Evolutionary conservation across 2,113 vertebrate species (phyloP).

Genomic region (Centropristis striata): DNA sequence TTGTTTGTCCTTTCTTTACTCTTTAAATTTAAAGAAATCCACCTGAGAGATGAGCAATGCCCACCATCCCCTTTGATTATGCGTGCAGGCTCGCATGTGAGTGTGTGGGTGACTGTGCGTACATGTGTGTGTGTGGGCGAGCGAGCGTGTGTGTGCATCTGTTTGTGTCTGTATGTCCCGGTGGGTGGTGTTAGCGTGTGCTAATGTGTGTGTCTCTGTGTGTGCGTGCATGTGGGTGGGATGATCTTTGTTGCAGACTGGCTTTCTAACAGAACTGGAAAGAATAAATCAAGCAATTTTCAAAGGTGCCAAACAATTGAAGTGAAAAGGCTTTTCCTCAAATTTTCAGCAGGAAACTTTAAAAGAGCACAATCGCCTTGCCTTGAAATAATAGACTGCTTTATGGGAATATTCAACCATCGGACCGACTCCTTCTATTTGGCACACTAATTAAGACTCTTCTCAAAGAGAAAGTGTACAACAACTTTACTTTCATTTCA

Average conservation of each 20-base stretch:
- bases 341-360: constrained; percentile 31
- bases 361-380: constrained; percentile 6
- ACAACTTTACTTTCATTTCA: constrained; percentile 4
- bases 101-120: not conserved
- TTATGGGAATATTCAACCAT: constrained; percentile 56
- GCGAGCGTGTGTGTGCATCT: constrained; percentile 22
- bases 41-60: constrained; percentile 50
- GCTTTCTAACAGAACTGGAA: constrained; percentile 51
- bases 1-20: constrained; percentile 45
- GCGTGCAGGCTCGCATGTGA: not conserved
- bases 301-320: constrained; percentile 58
- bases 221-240: constrained; percentile 19
- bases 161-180: constrained; percentile 3
- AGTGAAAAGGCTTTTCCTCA: constrained; percentile 38
- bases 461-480: constrained; percentile 25
- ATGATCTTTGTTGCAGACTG: constrained; percentile 64
- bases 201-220: constrained; percentile 14
- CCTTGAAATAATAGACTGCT: constrained; percentile 55
- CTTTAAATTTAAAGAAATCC: constrained; percentile 60
- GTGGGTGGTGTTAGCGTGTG: constrained; percentile 36
- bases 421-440: constrained; percentile 46
- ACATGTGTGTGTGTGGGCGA: constrained; percentile 31
- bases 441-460: constrained; percentile 62
- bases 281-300: constrained; percentile 65
- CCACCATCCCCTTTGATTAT: constrained; percentile 58